Percentiles rank a stretch among this genome's conserved stretches.
phyloP scores from a whole-genome alignment of 2,888 invertebrate genomes.

The Nycteola revayana region DNA sequence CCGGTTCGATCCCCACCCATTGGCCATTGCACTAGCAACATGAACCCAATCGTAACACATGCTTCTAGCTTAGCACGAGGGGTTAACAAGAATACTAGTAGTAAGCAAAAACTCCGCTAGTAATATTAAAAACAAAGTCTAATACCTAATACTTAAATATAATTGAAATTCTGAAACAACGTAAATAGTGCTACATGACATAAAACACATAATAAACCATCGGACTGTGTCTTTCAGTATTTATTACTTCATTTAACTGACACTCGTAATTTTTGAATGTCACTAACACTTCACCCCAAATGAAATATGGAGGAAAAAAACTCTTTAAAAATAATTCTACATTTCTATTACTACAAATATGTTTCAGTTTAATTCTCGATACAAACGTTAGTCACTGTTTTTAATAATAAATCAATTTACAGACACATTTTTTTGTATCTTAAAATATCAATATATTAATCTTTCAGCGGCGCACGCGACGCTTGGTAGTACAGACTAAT shows the following conservation, averaged over 20 bases:
- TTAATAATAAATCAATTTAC: constrained; percentile 37
- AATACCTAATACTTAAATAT: too few relatives aligned
- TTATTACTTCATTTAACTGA: not conserved
- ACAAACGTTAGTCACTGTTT: constrained; percentile 24
- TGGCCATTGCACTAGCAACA: too few relatives aligned
- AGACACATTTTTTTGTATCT: constrained; percentile 27
- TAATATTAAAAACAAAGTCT: too few relatives aligned
- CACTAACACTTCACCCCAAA: constrained; percentile 5
- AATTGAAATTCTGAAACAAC: too few relatives aligned
- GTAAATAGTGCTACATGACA: too few relatives aligned
- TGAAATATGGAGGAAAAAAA: constrained; percentile 15
- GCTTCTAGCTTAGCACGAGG: too few relatives aligned
- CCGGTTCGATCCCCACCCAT: too few relatives aligned
- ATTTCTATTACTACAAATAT: constrained; percentile 4
- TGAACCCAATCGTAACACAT: too few relatives aligned
- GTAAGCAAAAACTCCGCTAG: too few relatives aligned
- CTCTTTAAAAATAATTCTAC: constrained; percentile 10
- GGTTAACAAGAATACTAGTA: too few relatives aligned
- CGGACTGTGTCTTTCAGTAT: too few relatives aligned
- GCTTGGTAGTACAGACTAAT: not conserved
- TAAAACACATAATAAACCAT: too few relatives aligned
- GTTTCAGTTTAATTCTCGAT: constrained; percentile 14
- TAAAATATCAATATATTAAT: constrained; percentile 37
- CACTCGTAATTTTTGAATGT: not conserved
- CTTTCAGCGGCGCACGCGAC: constrained; percentile 50